Evolutionary conservation across 2,888 invertebrate genomes (phyloP).

Genomic region (Gandaritis pyraliata): DNA sequence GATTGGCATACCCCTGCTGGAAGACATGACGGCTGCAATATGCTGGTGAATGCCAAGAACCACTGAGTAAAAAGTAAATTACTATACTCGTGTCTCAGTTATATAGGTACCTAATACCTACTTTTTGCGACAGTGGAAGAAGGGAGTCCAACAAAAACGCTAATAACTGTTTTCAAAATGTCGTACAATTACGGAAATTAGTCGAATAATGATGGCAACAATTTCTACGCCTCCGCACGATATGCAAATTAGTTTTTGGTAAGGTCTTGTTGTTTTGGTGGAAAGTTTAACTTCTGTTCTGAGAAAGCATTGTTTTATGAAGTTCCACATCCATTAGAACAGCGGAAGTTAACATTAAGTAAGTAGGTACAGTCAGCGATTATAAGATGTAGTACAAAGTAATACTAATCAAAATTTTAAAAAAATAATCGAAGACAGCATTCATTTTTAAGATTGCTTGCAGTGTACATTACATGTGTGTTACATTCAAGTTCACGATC

Average conservation of each 20-base stretch:
- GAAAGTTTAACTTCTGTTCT: slow-evolving; percentile 15
- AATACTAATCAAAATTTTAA: too few species aligned
- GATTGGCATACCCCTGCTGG: too few species aligned
- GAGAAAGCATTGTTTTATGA: neutral
- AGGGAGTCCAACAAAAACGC: slow-evolving; percentile 40
- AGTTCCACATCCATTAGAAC: neutral
- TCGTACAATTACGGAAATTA: slow-evolving; percentile 53
- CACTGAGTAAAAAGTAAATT: too few species aligned
- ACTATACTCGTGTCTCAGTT: too few species aligned
- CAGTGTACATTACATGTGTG: too few species aligned
- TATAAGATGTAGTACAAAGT: too few species aligned
- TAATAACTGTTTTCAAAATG: slow-evolving; percentile 53
- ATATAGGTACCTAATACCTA: neutral
- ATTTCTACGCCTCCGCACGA: slow-evolving; percentile 46
- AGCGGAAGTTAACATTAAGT: neutral
- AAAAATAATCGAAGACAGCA: too few species aligned
- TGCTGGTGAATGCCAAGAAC: neutral
- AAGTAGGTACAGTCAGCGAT: too few species aligned
- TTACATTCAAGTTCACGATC: too few species aligned
- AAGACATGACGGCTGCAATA: neutral
- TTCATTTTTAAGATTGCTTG: too few species aligned
- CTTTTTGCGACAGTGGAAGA: neutral
- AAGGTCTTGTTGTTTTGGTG: slow-evolving; percentile 23
- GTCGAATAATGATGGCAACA: slow-evolving; percentile 49
- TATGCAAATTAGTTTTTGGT: slow-evolving; percentile 53